Evolutionary conservation across 2,888 invertebrate genomes (phyloP), one percentile per base, ranked within the genome.

Genomic region (Lagria hirta): DNA sequence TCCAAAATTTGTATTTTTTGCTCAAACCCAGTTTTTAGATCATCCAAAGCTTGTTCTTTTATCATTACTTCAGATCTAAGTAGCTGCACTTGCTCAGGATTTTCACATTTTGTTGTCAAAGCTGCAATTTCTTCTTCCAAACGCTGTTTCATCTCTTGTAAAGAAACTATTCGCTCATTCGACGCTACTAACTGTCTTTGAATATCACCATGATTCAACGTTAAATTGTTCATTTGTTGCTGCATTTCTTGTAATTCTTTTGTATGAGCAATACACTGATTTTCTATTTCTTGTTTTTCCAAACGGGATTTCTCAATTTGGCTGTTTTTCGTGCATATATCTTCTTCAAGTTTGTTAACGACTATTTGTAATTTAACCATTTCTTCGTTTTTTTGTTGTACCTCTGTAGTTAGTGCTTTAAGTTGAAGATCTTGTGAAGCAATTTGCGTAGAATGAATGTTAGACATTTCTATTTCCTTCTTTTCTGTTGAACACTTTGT

Each of bases 161-260:
- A 51, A 58, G 76, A 73, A 40, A 74, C 74, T 28, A 75, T 51
- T 32, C 72, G 73, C 55, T 76, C 73, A 55, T 42, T 15, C 0
- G 44, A 38, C 4, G 32, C 34, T 8, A 49, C 38, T 11, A 52
- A 34, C 13, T 61, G 58, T 20, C 45, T 52, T 41, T 52, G 38
- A 16, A 57, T 44, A 15, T 30, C 27, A 3, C 34, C 30, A n/a
- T 34, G 17, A n/a, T 10, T 15, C 11, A 48, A 14, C 14, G 20
- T 3, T 14, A 38, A 34, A 13, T 27, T 24, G 3, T 17, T 21
- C n/a, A 28, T 4, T 15, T 38, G 15, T 8, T 28, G 7, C 7
- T n/a, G 20, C 13, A 41, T n/a, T 6, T 10, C 4, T 3, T 13
- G n/a, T 1, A 45, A 43, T 3, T 27, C 15, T 28, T 41, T 30